Percentiles rank a stretch among this genome's conserved stretches.
Conservation (phyloP, 2,113 vertebrate genomes). For the Oryzias celebensis region DNA sequence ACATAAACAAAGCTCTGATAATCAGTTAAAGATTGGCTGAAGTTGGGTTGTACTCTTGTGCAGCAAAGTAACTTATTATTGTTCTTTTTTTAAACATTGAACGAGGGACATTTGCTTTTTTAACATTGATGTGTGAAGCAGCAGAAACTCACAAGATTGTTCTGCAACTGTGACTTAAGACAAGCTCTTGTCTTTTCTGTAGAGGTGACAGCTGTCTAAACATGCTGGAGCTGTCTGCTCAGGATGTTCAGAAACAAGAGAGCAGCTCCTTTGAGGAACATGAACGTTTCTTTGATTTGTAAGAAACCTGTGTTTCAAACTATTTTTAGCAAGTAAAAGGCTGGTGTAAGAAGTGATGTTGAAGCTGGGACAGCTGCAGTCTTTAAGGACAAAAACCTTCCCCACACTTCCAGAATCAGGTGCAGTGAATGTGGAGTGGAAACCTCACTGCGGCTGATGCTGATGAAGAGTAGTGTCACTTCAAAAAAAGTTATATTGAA, state of each 20-base stretch:
- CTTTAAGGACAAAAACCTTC: too few relatives aligned
- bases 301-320: background rate
- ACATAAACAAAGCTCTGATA: background rate
- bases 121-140: background rate
- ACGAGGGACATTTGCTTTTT: slow-evolving; percentile 14
- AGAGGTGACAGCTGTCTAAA: background rate
- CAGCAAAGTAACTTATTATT: background rate
- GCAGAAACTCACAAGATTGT: slow-evolving; percentile 5
- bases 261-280: slow-evolving; percentile 30
- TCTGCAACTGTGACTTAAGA: background rate
- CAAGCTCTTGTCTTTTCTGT: background rate
- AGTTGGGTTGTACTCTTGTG: background rate
- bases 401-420: too few relatives aligned
- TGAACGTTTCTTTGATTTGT: slow-evolving; percentile 20
- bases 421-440: too few relatives aligned
- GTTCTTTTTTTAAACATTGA: background rate
- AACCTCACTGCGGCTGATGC: too few relatives aligned
- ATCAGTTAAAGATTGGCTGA: slow-evolving; percentile 2
- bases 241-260: slow-evolving; percentile 28
- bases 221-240: slow-evolving; percentile 12
- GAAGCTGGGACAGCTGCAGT: too few relatives aligned
- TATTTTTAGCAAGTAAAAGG: slow-evolving; percentile 20
- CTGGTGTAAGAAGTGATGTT: background rate
- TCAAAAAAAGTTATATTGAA: too few relatives aligned
- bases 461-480: too few relatives aligned